These are phyloP conservation scores for Myotis brandtii DNA, from an alignment of 2,113 vertebrate species.

Conservation along the genomic window DNA sequence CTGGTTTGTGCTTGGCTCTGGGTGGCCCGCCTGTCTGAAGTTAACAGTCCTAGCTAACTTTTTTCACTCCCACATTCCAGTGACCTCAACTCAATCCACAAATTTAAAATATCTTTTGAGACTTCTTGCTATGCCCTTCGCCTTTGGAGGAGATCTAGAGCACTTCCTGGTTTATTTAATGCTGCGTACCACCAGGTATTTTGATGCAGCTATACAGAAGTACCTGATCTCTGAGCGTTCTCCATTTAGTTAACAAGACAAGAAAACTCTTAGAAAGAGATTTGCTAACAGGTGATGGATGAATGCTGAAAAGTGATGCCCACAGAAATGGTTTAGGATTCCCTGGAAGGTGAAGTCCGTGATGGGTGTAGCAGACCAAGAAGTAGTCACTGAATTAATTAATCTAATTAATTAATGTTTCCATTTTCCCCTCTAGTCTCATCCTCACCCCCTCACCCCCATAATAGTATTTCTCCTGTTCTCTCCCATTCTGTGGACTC, in stretches of 20 bases:
- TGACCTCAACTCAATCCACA: neutral
- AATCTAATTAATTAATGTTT: neutral
- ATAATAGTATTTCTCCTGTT: neutral
- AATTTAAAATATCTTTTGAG: neutral
- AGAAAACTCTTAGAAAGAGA: neutral
- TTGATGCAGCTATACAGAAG: neutral
- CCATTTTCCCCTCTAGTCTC: neutral
- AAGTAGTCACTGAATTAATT: neutral
- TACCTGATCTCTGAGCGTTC: neutral
- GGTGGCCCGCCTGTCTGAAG: neutral
- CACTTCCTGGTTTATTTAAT: constrained; percentile 23
- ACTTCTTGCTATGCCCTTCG: neutral
- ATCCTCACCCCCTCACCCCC: neutral
- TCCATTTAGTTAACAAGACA: neutral
- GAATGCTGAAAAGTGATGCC: neutral
- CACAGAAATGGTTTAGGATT: neutral
- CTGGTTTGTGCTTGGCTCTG: neutral
- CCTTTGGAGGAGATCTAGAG: neutral
- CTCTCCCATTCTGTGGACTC: neutral
- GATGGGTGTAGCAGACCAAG: neutral
- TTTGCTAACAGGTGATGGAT: neutral
- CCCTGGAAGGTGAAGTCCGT: neutral
- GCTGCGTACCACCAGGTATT: neutral
- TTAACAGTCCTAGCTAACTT: neutral
- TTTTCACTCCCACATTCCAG: neutral